Base-by-base conservation (phyloP, 1,140 invertebrate species). In the Drosophila truncata region DNA sequence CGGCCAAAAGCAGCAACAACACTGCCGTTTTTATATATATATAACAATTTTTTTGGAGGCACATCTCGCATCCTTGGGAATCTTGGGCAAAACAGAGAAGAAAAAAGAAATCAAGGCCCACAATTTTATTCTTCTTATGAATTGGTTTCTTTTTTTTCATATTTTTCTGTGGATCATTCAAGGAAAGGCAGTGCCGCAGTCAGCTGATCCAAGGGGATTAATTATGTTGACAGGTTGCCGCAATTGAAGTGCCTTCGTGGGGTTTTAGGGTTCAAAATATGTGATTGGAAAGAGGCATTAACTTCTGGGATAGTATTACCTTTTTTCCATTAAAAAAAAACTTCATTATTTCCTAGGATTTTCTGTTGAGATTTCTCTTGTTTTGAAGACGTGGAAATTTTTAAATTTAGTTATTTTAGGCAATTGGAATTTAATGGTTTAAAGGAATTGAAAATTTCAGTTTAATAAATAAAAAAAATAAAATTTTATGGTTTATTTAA, bases 201-300 rank as follows among this genome's bases (percentile, higher is more conserved):
- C 85, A 88, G 84, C 84, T 88, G 84, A 88, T 90, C 69, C 41
- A 16, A 55, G 39, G 58, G 85, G 69, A 84, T 88, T 88, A 84
- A 88, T 88, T 90, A 90, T 78, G 84, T 84, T 90, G 84, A 88
- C 84, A 88, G 85, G 84, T 90, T 87, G 70, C 62, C 58, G 70
- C 80, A 65, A 78, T 67, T 78, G 54, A 66, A 69, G 80, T 66
- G 78, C 44, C 47, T 25, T 71, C 27, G 14, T 25, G 33, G 20
- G 16, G 6, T 25, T 31, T 9, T 16, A 25, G 49, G 62, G 39
- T 25, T 59, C 23, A n/a, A 50, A 75, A 18, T 23, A 55, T 80
- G 78, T 62, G 69, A 23, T 70, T 59, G 35, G 50, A 82, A 74
- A 62, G 41, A 31, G 37, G 81, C 52, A 84, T 80, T 66, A 85